Conservation (phyloP, 1,140 invertebrate species). For the Dendrolimus punctatus region DNA sequence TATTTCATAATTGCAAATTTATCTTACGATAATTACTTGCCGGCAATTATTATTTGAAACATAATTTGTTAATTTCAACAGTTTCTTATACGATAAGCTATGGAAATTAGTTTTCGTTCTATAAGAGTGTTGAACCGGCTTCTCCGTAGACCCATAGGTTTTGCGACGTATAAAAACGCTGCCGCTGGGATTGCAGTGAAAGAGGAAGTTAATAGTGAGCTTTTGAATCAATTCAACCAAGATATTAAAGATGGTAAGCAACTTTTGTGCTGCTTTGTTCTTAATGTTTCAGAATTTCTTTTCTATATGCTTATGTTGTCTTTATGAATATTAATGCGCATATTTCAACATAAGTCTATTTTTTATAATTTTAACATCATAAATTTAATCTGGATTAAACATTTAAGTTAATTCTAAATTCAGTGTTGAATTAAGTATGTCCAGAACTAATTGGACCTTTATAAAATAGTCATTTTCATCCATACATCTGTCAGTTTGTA, state of each 20-base stretch:
- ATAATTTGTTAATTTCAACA: no score
- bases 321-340: no score
- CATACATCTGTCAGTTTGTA: no score
- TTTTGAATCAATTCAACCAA: constrained; percentile 42
- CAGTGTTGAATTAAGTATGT: no score
- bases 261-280: background rate
- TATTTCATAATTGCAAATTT: background rate
- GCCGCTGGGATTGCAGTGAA: constrained; percentile 27
- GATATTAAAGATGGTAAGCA: constrained; percentile 49
- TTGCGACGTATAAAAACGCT: constrained; percentile 26
- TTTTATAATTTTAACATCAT: no score
- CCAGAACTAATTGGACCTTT: no score
- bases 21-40: no score
- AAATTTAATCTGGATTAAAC: no score
- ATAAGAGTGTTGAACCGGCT: constrained; percentile 41
- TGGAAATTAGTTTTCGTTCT: constrained; percentile 39
- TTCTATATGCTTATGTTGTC: background rate
- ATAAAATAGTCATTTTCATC: no score
- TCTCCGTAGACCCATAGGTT: constrained; percentile 35
- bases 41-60: no score
- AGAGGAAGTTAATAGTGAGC: constrained; percentile 39
- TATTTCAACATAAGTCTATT: no score
- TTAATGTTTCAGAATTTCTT: background rate
- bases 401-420: no score
- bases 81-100: constrained; percentile 6